Evolutionary conservation across 2,113 vertebrate species (phyloP).

Genomic region (Saguinus midas): DNA sequence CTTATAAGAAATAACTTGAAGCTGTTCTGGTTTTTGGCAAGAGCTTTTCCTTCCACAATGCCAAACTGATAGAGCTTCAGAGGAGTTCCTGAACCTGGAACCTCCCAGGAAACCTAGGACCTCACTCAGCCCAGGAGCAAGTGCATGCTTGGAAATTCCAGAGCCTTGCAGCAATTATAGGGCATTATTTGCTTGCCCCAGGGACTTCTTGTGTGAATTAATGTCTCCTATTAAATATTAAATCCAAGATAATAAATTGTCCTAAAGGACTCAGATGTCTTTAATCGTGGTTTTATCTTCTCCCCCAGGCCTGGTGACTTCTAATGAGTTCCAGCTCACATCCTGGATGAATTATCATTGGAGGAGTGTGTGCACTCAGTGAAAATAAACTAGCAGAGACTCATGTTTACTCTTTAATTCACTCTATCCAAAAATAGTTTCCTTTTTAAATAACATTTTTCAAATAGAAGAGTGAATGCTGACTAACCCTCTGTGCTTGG

Average conservation of each 20-base stretch:
- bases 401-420: conserved; percentile 73
- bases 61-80: not conserved
- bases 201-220: conserved; percentile 69
- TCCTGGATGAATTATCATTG: conserved; percentile 71
- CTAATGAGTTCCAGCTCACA: conserved; percentile 76
- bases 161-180: not conserved
- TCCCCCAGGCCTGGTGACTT: conserved; percentile 64
- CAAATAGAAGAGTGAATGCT: conserved; percentile 27
- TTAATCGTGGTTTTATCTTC: conserved; percentile 67
- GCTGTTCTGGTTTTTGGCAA: not conserved
- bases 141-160: not conserved
- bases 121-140: not conserved
- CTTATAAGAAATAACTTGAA: not conserved
- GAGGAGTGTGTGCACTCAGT: conserved; percentile 47
- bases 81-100: not conserved
- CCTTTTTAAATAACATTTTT: conserved; percentile 62
- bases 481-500: conserved; percentile 48
- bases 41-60: not conserved
- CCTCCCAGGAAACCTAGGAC: not conserved
- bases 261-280: conserved; percentile 65
- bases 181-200: not conserved
- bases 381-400: conserved; percentile 72
- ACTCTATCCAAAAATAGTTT: conserved; percentile 66
- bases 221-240: conserved; percentile 64
- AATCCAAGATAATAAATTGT: conserved; percentile 73